Percentiles rank a stretch among this genome's conserved stretches.
These are phyloP conservation scores for Psittacara wagleri DNA, from an alignment of 2,113 vertebrate species.

Conservation along the genomic window DNA sequence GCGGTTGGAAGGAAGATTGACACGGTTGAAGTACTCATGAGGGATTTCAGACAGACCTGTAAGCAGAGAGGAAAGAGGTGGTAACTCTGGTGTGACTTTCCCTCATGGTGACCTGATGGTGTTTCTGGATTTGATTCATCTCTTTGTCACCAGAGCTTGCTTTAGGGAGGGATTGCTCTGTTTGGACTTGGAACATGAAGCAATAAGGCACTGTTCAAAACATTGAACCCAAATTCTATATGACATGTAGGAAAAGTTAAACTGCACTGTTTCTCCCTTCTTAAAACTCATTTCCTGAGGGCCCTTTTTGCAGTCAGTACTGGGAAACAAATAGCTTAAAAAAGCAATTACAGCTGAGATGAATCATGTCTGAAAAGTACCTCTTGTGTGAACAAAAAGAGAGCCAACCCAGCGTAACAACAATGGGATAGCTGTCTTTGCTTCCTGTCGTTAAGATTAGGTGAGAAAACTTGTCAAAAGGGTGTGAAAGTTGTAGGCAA, in stretches of 20 bases:
- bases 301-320: not conserved
- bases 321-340: not conserved
- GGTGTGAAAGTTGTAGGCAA: not conserved
- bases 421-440: not conserved
- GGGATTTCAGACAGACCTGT: conserved; percentile 26
- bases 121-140: not conserved
- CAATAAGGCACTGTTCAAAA: not conserved
- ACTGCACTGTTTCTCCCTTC: not conserved
- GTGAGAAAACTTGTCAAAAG: not conserved
- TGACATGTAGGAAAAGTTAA: not conserved
- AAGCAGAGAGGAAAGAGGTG: not conserved
- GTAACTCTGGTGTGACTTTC: not conserved
- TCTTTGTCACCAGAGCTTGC: not conserved
- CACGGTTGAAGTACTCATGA: not conserved
- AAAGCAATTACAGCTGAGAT: not conserved
- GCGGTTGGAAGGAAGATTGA: not conserved
- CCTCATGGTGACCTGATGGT: not conserved
- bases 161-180: not conserved
- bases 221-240: not conserved
- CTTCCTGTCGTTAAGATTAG: not conserved
- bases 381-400: not conserved
- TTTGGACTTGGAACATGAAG: not conserved
- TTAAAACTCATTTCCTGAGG: not conserved
- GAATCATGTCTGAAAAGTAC: not conserved
- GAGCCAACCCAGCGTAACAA: not conserved